Conservation (phyloP, 2,888 invertebrate genomes). For the Troides aeacus region DNA sequence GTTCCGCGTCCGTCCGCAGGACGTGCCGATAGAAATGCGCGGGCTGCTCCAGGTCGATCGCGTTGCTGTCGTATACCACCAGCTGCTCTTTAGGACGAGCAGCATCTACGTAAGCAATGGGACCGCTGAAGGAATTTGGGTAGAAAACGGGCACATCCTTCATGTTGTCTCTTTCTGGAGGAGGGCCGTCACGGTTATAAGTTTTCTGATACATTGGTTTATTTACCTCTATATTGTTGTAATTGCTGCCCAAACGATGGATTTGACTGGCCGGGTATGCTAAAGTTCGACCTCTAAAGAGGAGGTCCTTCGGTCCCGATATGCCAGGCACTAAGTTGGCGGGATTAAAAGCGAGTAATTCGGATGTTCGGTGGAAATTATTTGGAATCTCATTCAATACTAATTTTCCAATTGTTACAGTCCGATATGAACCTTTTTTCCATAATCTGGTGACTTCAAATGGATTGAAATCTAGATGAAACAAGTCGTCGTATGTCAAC, state of each 20-base stretch:
- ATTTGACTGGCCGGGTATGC: constrained; percentile 55
- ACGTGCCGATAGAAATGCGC: constrained; percentile 82
- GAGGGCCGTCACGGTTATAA: constrained; percentile 74
- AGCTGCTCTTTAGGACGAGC: constrained; percentile 44
- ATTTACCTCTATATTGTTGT: constrained; percentile 43
- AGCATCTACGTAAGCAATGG: constrained; percentile 81
- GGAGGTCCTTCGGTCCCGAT: constrained; percentile 52
- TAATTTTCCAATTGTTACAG: constrained; percentile 51
- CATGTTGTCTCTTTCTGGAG: constrained; percentile 87
- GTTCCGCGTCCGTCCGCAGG: neutral
- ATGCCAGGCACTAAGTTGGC: constrained; percentile 64
- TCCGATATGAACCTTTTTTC: constrained; percentile 59
- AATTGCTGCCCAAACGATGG: constrained; percentile 56
- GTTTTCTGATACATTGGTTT: constrained; percentile 35
- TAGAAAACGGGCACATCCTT: too few species aligned
- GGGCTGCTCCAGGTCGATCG: constrained; percentile 71
- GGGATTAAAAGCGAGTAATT: constrained; percentile 49
- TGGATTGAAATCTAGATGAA: constrained; percentile 52
- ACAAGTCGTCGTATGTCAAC: constrained; percentile 48
- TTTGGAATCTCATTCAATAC: constrained; percentile 51
- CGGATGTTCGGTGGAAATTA: constrained; percentile 51
- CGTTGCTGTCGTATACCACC: constrained; percentile 44
- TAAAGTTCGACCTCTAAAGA: constrained; percentile 52
- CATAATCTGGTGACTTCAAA: constrained; percentile 57
- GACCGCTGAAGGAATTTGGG: constrained; percentile 45